Percentiles rank a stretch among this genome's conserved stretches.
phyloP scores from a whole-genome alignment of 2,797 vertebrate genomes.

The Melanotaenia boesemani region DNA sequence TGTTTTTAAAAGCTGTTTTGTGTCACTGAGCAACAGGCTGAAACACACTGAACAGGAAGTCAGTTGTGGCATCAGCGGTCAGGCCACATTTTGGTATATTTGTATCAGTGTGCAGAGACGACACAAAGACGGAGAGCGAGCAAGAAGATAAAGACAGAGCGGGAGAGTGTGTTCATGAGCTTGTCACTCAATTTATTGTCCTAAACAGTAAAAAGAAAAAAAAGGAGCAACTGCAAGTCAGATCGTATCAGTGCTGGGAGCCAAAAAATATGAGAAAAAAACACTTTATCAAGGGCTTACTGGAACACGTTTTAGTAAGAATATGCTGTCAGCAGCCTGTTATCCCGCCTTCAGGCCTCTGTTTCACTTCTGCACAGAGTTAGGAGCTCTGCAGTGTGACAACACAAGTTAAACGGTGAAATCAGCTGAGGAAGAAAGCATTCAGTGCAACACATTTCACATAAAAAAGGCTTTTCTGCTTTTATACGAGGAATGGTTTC shows the following conservation, averaged over 20 bases:
- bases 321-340: constrained; percentile 24
- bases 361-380: constrained; percentile 79
- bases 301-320: constrained; percentile 23
- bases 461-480: no score
- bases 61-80: constrained; percentile 84
- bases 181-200: constrained; percentile 6
- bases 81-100: constrained; percentile 79
- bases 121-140: constrained; percentile 15
- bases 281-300: neutral
- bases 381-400: constrained; percentile 6
- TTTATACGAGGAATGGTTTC: no score
- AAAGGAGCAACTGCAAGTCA: neutral
- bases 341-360: constrained; percentile 37
- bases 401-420: neutral
- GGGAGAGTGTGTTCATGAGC: constrained; percentile 45
- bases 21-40: constrained; percentile 67
- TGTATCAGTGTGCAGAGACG: constrained; percentile 74
- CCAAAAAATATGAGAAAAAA: neutral
- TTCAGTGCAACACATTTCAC: no score
- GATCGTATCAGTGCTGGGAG: constrained; percentile 21
- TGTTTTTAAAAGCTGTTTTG: constrained; percentile 67
- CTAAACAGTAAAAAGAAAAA: neutral
- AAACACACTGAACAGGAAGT: constrained; percentile 85
- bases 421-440: neutral
- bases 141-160: constrained; percentile 54